phyloP scores from a whole-genome alignment of 2,113 vertebrate species.

The Phoenicopterus ruber region DNA sequence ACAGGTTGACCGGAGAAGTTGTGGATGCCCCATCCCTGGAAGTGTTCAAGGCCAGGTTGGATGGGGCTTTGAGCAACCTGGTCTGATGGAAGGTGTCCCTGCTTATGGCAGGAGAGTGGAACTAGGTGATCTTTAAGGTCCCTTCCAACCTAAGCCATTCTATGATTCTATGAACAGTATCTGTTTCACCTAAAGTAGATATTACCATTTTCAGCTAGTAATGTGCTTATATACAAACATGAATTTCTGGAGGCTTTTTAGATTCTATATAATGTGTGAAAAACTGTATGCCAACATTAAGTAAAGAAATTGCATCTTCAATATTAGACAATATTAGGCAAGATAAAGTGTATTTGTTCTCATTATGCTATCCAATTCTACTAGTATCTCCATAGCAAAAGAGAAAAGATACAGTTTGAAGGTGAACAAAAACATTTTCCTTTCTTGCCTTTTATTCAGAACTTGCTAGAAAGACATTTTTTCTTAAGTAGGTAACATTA shows the following conservation, averaged over 20 bases:
- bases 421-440: not conserved
- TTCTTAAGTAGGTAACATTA: not conserved
- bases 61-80: too few relatives aligned
- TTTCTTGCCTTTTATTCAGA: not conserved
- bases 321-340: not conserved
- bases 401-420: not conserved
- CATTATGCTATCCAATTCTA: not conserved
- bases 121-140: too few relatives aligned
- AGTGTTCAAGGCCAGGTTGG: too few relatives aligned
- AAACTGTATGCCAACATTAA: not conserved
- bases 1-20: too few relatives aligned
- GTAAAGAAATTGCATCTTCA: not conserved
- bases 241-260: fast-evolving
- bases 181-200: not conserved
- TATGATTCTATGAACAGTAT: not conserved
- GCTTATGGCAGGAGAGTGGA: too few relatives aligned
- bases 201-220: not conserved
- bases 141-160: too few relatives aligned
- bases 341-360: not conserved
- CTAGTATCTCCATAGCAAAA: not conserved
- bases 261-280: not conserved
- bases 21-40: too few relatives aligned
- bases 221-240: not conserved
- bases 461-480: not conserved
- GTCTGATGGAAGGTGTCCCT: too few relatives aligned